Conservation (phyloP, 2,888 invertebrate species). For the Netelia fuscicornis region DNA sequence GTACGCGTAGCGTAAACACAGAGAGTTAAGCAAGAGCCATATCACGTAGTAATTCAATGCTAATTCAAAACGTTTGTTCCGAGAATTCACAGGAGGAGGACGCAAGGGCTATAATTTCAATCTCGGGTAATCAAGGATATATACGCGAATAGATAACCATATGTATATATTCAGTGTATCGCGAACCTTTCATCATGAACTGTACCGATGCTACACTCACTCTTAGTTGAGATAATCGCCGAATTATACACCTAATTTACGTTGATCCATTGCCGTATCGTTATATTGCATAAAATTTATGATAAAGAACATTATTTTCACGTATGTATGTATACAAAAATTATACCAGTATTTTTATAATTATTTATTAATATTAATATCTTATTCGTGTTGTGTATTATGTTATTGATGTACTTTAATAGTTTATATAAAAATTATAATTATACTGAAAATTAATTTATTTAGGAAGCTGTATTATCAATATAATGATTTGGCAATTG, state of each 20-base stretch:
- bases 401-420: too few species aligned
- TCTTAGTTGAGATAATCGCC: background rate
- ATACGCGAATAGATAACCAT: constrained; percentile 25
- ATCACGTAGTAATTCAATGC: constrained; percentile 57
- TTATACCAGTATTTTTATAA: too few species aligned
- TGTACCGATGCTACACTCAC: background rate
- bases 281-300: background rate
- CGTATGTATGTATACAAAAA: too few species aligned
- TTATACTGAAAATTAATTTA: too few species aligned
- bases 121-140: constrained; percentile 58
- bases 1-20: constrained; percentile 43
- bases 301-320: too few species aligned
- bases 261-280: background rate
- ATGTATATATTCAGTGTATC: background rate
- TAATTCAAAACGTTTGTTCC: constrained; percentile 63
- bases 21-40: constrained; percentile 32
- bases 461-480: too few species aligned
- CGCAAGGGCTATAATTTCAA: constrained; percentile 59
- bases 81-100: constrained; percentile 45
- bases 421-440: too few species aligned
- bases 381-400: too few species aligned
- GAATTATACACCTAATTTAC: background rate
- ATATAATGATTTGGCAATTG: too few species aligned
- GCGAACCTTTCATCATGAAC: background rate
- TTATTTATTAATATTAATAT: too few species aligned